phyloP scores from a whole-genome alignment of 2,113 vertebrate genomes.

The Bos indicus region DNA sequence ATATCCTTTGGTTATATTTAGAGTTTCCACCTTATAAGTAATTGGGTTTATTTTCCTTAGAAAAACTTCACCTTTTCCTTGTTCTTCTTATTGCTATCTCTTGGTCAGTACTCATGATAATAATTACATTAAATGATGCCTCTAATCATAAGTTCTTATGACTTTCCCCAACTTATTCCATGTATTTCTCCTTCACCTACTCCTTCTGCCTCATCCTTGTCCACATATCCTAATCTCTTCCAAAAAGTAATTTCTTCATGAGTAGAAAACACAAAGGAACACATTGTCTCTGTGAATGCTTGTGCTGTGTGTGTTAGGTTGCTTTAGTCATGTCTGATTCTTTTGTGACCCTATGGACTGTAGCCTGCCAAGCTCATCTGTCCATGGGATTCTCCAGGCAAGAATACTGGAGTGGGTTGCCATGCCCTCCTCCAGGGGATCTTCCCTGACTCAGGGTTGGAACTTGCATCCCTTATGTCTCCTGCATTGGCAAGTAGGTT shows the following conservation, averaged over 20 bases:
- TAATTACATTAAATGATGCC: neutral
- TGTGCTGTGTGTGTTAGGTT: neutral
- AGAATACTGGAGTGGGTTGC: neutral
- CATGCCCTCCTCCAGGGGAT: neutral
- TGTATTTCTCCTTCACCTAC: neutral
- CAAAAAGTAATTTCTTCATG: neutral
- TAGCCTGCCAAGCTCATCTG: neutral
- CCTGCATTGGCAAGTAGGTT: neutral
- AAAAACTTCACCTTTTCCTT: neutral
- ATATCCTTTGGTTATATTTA: neutral
- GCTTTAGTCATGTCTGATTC: neutral
- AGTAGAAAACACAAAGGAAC: neutral
- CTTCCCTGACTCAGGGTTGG: neutral
- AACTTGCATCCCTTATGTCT: neutral
- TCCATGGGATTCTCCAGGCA: neutral
- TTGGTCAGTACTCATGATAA: neutral
- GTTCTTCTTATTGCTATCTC: neutral
- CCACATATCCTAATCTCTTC: neutral
- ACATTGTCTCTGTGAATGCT: neutral
- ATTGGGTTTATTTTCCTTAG: neutral
- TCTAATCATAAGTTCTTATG: neutral
- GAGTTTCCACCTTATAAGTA: neutral
- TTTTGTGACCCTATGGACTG: neutral
- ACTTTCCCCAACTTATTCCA: neutral
- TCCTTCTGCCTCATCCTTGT: neutral